A percentile compares a stretch with the other conserved stretches of the same genome.
Conservation (phyloP, 2,113 vertebrate genomes). For the Steatornis caripensis region DNA sequence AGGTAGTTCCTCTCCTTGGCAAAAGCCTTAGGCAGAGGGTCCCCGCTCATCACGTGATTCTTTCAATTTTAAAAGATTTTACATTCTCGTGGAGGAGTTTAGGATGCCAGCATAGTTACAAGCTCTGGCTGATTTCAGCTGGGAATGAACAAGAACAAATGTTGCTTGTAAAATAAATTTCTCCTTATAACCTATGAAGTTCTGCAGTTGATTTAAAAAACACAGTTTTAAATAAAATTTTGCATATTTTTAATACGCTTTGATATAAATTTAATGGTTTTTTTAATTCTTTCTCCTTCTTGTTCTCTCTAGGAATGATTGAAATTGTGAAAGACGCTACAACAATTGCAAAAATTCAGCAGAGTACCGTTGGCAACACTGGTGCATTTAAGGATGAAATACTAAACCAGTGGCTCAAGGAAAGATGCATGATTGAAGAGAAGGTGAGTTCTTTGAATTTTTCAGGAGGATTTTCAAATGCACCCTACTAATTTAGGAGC, state of each 20-base stretch:
- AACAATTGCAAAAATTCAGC: slow-evolving; percentile 98
- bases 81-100: background rate
- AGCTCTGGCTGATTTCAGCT: background rate
- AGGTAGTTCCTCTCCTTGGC: background rate
- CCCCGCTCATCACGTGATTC: background rate
- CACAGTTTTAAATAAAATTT: background rate
- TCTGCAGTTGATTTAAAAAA: background rate
- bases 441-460: slow-evolving; percentile 75
- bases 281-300: background rate
- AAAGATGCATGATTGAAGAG: slow-evolving; percentile 91
- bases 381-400: slow-evolving; percentile 97
- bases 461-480: background rate
- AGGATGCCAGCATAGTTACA: background rate
- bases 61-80: background rate
- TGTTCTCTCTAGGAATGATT: slow-evolving; percentile 86
- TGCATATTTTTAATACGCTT: background rate
- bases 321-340: slow-evolving; percentile 97
- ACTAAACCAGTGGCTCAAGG: slow-evolving; percentile 93
- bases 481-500: background rate
- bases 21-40: background rate
- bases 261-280: background rate
- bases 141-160: background rate
- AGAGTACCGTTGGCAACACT: slow-evolving; percentile 95
- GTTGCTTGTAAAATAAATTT: background rate
- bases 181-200: background rate